A percentile compares a stretch with the other conserved stretches of the same genome.
These are phyloP conservation scores for Electrona antarctica DNA, from an alignment of 2,113 vertebrate genomes.

Conservation along the genomic window DNA sequence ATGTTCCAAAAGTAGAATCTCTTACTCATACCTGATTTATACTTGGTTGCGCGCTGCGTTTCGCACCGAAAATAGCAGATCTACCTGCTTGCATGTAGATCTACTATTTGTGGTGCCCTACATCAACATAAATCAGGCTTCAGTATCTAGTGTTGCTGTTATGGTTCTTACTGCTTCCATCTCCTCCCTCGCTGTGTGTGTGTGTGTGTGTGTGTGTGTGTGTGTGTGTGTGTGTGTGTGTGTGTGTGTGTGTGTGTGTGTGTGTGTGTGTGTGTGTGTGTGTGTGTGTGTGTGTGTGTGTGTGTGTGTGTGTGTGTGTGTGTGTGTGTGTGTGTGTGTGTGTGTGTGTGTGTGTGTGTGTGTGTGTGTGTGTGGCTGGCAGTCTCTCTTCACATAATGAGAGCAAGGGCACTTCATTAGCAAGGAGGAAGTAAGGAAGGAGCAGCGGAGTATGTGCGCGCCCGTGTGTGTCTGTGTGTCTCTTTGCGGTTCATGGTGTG, in stretches of 20 bases:
- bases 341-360: no score
- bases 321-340: no score
- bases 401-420: constrained; percentile 73
- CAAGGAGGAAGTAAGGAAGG: constrained; percentile 52
- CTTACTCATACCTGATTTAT: no score
- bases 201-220: no score
- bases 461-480: constrained; percentile 8
- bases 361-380: constrained; percentile 34
- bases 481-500: constrained; percentile 10
- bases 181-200: background rate
- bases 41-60: no score
- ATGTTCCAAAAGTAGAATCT: constrained; percentile 8
- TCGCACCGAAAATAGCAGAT: background rate
- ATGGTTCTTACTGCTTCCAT: constrained; percentile 57
- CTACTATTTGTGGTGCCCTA: no score
- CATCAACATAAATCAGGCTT: constrained; percentile 45
- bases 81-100: no score
- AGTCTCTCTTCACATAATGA: constrained; percentile 61
- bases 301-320: no score
- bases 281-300: no score
- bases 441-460: constrained; percentile 48
- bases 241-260: no score
- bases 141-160: constrained; percentile 44
- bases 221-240: no score
- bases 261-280: no score